Evolutionary conservation across 2,113 vertebrate species (phyloP), one percentile per base, ranked within the genome.

Genomic region (Zeus faber): DNA sequence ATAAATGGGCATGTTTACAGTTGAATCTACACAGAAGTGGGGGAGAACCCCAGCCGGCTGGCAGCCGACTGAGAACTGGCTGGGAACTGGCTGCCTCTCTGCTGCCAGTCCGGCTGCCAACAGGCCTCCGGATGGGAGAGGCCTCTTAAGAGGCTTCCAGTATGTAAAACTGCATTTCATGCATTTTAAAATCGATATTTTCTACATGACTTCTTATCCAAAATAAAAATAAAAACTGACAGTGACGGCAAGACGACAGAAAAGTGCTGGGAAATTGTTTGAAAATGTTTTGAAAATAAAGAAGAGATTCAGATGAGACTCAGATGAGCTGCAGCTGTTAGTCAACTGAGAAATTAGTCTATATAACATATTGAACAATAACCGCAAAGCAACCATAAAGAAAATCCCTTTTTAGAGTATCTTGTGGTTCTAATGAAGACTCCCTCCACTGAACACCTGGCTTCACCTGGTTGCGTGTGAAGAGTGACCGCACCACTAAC

Each of bases 381-480:
- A 63, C n/a, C 40, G 52, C 50, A 62, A 46, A 67, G 74, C 61
- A 72, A 35, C 60, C 50, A 50, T 57, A 43, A 51, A 72, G 37
- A 54, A 64, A 63, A 65, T 49, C 49, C 43, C 37, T 54, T 62
- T 70, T 44, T 74, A 74, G 62, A 63, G 20, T 14, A n/a, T 5
- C 45, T 65, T 65, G n/a, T n/a, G 31, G 13, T 71, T 70, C 62
- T 53, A 80, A 74, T 65, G 72, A 64, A 63, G 52, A 31, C 44
- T 70, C 65, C 59, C 72, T 74, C 64, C 53, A 64, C 59, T 70
- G 65, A 76, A 72, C 54, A 8, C 62, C 54, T 63, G 52, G n/a
- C n/a, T n/a, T n/a, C n/a, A n/a, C n/a, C n/a, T n/a, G n/a, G n/a
- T n/a, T n/a, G n/a, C n/a, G n/a, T n/a, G n/a, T n/a, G n/a, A n/a